Conservation (phyloP, 2,888 invertebrate species). For the Brenthis hecate region DNA sequence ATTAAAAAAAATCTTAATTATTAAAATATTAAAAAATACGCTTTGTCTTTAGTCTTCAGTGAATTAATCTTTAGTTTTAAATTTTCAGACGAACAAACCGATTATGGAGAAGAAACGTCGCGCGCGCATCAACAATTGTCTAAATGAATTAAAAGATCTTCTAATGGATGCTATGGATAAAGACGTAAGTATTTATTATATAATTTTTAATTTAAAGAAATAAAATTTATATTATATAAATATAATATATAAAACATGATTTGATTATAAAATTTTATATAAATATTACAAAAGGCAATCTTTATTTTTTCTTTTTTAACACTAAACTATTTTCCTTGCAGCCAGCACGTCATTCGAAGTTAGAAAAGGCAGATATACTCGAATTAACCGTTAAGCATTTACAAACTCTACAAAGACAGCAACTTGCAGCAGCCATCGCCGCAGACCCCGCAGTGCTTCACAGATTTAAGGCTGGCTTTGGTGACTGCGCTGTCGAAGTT, state of each 20-base stretch:
- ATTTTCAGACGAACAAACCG: constrained; percentile 93
- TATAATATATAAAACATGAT: not conserved
- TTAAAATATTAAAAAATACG: too few relatives aligned
- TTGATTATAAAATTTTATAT: too few relatives aligned
- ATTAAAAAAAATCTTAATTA: too few relatives aligned
- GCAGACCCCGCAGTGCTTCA: constrained; percentile 92
- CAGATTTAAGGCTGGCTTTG: constrained; percentile 93
- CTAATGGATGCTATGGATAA: constrained; percentile 93
- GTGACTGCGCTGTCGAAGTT: constrained; percentile 93
- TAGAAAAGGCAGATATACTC: constrained; percentile 97
- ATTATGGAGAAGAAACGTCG: constrained; percentile 96
- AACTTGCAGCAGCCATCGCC: constrained; percentile 90
- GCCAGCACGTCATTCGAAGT: constrained; percentile 95
- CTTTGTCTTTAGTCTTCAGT: too few relatives aligned
- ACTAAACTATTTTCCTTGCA: constrained; percentile 71
- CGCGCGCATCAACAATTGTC: constrained; percentile 94
- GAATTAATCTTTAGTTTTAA: constrained; percentile 38
- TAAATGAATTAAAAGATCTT: constrained; percentile 93
- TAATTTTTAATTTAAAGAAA: not conserved
- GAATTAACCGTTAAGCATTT: constrained; percentile 97
- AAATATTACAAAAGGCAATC: not conserved
- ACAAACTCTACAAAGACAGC: constrained; percentile 93
- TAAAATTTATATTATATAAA: not conserved
- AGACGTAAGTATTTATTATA: constrained; percentile 87
- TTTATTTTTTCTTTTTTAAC: not conserved